Evolutionary conservation across 1,140 invertebrate genomes (phyloP).

Genomic region (Lasioglossum baleicum): DNA sequence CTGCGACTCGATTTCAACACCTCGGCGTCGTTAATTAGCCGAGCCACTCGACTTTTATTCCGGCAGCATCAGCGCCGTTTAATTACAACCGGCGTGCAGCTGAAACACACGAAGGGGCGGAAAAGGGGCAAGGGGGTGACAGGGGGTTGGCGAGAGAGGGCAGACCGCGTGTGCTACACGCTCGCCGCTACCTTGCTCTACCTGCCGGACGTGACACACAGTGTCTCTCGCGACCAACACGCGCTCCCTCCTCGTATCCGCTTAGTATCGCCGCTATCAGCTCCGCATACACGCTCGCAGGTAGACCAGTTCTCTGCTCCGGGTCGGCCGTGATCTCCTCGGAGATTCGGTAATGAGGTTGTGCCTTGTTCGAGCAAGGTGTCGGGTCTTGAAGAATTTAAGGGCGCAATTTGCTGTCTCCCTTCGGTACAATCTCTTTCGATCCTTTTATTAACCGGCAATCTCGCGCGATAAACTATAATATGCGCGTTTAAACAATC

Average conservation of each 20-base stretch:
- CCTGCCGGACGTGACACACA: conserved; percentile 62
- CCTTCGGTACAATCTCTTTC: neutral
- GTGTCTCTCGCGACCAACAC: conserved; percentile 56
- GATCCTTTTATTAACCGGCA: too few relatives aligned
- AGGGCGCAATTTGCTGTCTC: neutral
- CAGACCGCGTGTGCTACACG: conserved; percentile 44
- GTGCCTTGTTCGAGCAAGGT: conserved; percentile 1
- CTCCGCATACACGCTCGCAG: conserved; percentile 9
- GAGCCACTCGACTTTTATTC: conserved; percentile 64
- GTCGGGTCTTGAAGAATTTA: conserved; percentile 9
- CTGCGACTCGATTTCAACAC: conserved; percentile 75
- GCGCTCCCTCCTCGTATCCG: conserved; percentile 50
- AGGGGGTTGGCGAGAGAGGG: neutral
- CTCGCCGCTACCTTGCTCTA: conserved; percentile 30
- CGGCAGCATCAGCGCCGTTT: conserved; percentile 58
- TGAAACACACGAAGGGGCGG: neutral
- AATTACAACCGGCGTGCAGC: conserved; percentile 56
- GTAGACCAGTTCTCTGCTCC: conserved; percentile 23
- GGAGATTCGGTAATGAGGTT: conserved; percentile 58
- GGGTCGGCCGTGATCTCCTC: conserved; percentile 31
- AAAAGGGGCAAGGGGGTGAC: neutral
- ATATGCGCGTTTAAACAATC: too few relatives aligned
- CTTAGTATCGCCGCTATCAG: conserved; percentile 52
- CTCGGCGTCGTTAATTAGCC: conserved; percentile 74
- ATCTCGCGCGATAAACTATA: too few relatives aligned